These are phyloP conservation scores for Ephydatia muelleri DNA, from an alignment of 37 sponge, comb jelly and placozoan genomes.

Conservation along the genomic window DNA sequence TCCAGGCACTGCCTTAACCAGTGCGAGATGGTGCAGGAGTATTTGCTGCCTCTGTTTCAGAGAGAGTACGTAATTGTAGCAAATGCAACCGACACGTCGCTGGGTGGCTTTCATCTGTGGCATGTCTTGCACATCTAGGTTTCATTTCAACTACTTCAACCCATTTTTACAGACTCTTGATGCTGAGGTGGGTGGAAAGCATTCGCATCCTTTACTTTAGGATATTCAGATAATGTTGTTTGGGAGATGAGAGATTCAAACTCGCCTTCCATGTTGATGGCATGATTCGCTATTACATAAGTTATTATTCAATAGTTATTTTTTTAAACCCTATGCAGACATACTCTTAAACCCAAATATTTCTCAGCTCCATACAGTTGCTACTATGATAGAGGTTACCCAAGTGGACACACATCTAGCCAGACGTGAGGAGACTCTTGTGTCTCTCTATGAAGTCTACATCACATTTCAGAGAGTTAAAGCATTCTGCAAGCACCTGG, in stretches of 20 bases:
- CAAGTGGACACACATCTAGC: not conserved
- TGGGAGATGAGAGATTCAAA: no score
- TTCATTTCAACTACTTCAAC: not conserved
- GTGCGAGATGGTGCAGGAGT: not conserved
- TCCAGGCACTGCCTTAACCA: not conserved
- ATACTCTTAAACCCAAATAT: no score
- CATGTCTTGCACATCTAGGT: not conserved
- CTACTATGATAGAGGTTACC: not conserved
- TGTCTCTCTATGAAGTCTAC: not conserved
- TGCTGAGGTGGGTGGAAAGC: not conserved
- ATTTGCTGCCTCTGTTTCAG: not conserved
- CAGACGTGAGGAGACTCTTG: not conserved
- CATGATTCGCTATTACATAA: no score
- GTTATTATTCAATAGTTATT: no score
- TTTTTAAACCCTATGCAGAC: no score
- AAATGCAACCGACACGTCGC: no score
- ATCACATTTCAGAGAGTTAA: not conserved
- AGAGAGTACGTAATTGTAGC: not conserved
- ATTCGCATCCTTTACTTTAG: not conserved
- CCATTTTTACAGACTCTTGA: not conserved
- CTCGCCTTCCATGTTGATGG: no score
- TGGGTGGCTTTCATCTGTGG: not conserved
- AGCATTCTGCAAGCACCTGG: not conserved
- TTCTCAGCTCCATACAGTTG: not conserved
- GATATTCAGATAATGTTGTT: no score